Conservation (phyloP, 2,113 vertebrate species). For the Hyaena hyaena region DNA sequence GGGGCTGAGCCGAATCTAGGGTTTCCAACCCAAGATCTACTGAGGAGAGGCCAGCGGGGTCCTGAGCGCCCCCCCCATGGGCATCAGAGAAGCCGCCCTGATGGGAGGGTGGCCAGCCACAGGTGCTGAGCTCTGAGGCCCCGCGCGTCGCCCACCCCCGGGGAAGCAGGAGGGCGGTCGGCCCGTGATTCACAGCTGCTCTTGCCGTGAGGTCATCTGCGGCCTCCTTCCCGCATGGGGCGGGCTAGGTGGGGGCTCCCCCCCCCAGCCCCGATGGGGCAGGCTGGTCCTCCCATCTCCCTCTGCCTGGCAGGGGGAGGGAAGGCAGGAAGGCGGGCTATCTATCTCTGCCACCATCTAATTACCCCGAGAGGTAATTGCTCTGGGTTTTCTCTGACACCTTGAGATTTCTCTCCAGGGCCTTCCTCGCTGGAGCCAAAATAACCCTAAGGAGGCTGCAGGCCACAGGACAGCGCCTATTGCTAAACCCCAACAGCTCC, state of each 20-base stretch:
- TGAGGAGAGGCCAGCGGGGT: rapidly evolving
- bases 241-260: background rate
- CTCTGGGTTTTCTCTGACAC: slow-evolving; percentile 77
- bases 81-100: background rate
- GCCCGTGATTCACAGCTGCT: slow-evolving; percentile 22
- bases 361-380: slow-evolving; percentile 73
- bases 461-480: slow-evolving; percentile 55
- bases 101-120: background rate
- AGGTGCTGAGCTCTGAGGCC: background rate
- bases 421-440: slow-evolving; percentile 35
- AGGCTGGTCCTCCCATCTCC: background rate
- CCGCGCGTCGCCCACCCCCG: background rate
- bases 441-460: slow-evolving; percentile 52
- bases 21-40: background rate
- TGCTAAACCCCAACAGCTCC: slow-evolving; percentile 65
- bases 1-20: background rate
- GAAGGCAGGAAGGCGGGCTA: slow-evolving; percentile 29
- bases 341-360: slow-evolving; percentile 72
- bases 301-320: background rate
- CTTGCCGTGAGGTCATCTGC: slow-evolving; percentile 64
- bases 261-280: background rate
- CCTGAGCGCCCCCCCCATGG: rapidly evolving
- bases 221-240: background rate
- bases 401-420: slow-evolving; percentile 64
- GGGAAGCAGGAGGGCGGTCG: background rate